Conservation (phyloP, 1,140 invertebrate species). For the Oncopodura yosiiana region DNA sequence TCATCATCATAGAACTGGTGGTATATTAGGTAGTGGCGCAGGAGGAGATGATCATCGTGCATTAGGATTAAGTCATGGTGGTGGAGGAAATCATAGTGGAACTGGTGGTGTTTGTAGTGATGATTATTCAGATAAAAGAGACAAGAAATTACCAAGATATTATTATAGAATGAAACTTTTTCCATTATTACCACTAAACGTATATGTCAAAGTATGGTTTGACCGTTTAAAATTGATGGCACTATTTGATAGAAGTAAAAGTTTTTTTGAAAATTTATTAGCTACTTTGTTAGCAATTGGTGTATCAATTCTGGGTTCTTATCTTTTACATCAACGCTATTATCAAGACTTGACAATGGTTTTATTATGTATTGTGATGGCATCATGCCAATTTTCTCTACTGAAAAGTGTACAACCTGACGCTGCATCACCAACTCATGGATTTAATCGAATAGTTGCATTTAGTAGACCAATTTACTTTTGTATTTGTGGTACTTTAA, state of each 20-base stretch:
- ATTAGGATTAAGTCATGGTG: too few relatives aligned
- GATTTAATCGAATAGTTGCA: slow-evolving; percentile 91
- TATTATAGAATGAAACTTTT: slow-evolving; percentile 33
- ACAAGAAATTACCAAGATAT: slow-evolving; percentile 25
- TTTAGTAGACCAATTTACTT: slow-evolving; percentile 92
- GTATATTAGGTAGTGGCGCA: background rate
- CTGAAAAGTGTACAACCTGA: slow-evolving; percentile 98
- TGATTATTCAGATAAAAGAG: slow-evolving; percentile 1
- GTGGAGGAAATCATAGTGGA: background rate
- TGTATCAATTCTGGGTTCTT: slow-evolving; percentile 73
- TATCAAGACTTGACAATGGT: slow-evolving; percentile 88
- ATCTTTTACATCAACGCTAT: slow-evolving; percentile 71
- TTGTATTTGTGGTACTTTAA: slow-evolving; percentile 66
- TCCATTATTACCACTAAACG: slow-evolving; percentile 11
- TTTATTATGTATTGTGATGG: slow-evolving; percentile 92
- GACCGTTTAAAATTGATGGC: slow-evolving; percentile 85
- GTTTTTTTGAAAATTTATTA: slow-evolving; percentile 70
- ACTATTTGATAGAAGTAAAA: slow-evolving; percentile 82
- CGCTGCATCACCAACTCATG: slow-evolving; percentile 93
- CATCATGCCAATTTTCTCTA: slow-evolving; percentile 92
- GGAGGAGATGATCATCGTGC: background rate
- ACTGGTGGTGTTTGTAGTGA: background rate
- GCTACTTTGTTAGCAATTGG: slow-evolving; percentile 73
- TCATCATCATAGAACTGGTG: background rate
- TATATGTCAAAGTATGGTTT: slow-evolving; percentile 53